Evolutionary conservation across 92 coral and sea anemone species (phyloP).

Genomic region (Micromussa lordhowensis): DNA sequence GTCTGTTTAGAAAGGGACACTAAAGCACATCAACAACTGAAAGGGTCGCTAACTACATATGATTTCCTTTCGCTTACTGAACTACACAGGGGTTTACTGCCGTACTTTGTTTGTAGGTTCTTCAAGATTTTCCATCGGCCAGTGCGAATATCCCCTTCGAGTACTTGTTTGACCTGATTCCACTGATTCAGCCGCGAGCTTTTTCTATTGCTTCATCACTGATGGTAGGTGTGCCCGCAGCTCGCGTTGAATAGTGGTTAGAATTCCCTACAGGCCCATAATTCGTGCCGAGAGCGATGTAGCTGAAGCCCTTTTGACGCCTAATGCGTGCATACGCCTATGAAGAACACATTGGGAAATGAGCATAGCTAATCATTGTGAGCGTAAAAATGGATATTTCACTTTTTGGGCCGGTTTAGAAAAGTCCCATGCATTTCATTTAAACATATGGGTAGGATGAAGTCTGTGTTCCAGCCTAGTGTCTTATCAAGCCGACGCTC

Average conservation of each 20-base stretch:
- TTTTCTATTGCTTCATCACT: conserved; percentile 97
- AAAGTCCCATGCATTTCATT: too few relatives aligned
- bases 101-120: conserved; percentile 62
- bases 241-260: background rate
- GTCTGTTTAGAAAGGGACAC: background rate
- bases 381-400: too few relatives aligned
- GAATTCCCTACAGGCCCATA: background rate
- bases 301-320: background rate
- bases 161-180: conserved; percentile 85
- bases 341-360: too few relatives aligned
- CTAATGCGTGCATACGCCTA: background rate
- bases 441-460: too few relatives aligned
- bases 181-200: conserved; percentile 94
- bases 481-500: too few relatives aligned
- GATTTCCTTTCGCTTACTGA: background rate
- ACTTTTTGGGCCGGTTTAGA: too few relatives aligned
- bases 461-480: too few relatives aligned
- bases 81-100: background rate
- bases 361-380: too few relatives aligned
- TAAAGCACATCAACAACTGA: background rate
- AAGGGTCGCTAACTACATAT: too few relatives aligned
- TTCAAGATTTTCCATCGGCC: conserved; percentile 93
- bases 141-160: conserved; percentile 87
- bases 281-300: background rate
- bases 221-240: conserved; percentile 50